Percentiles rank a stretch among this genome's conserved stretches.
phyloP scores from a whole-genome alignment of 2,888 invertebrate species.

The Drosophila formosana region DNA sequence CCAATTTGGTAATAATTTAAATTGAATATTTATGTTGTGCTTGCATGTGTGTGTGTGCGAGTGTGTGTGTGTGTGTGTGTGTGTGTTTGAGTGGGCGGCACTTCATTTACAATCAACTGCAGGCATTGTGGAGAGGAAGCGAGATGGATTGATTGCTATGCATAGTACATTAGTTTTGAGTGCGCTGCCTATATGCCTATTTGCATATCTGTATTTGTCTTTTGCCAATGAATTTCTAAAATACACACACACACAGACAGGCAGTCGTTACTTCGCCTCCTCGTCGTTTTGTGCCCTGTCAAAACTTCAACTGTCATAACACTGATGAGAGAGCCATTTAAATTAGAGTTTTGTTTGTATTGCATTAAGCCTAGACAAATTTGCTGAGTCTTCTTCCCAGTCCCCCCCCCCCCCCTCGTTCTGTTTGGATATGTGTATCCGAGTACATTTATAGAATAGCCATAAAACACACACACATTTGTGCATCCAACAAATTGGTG shows the following conservation, averaged over 20 bases:
- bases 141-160: slow-evolving; percentile 32
- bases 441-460: slow-evolving; percentile 22
- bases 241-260: slow-evolving; percentile 28
- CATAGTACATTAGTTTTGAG: slow-evolving; percentile 76
- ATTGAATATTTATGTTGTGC: slow-evolving; percentile 77
- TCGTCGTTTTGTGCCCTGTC: slow-evolving; percentile 36
- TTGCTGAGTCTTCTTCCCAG: slow-evolving; percentile 50
- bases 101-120: slow-evolving; percentile 58
- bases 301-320: slow-evolving; percentile 80
- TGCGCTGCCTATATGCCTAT: slow-evolving; percentile 70
- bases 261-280: slow-evolving; percentile 7
- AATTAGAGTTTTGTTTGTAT: slow-evolving; percentile 74
- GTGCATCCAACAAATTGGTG: slow-evolving; percentile 38
- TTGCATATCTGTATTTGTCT: slow-evolving; percentile 77
- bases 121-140: slow-evolving; percentile 42
- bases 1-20: slow-evolving; percentile 80
- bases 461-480: slow-evolving; percentile 21
- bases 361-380: slow-evolving; percentile 74
- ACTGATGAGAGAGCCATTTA: slow-evolving; percentile 70
- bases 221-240: slow-evolving; percentile 75
- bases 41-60: slow-evolving; percentile 3
- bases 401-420: not conserved
- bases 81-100: slow-evolving; percentile 4
- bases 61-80: slow-evolving; percentile 12
- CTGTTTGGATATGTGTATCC: slow-evolving; percentile 27